Evolutionary conservation across 2,888 invertebrate species (phyloP), one percentile per base, ranked within the genome.

Genomic region (Malthinus seriepunctatus): DNA sequence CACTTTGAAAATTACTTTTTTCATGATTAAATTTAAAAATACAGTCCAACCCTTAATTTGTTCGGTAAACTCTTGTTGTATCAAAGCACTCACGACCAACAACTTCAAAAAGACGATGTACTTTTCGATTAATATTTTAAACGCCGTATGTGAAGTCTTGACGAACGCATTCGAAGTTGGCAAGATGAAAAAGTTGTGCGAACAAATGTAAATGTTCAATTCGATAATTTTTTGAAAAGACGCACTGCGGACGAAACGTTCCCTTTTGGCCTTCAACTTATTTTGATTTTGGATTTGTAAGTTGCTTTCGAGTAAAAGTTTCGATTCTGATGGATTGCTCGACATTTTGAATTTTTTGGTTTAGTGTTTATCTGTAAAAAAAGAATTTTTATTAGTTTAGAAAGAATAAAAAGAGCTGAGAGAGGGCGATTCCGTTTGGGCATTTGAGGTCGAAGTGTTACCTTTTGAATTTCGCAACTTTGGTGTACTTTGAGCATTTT

Each of bases 151-250:
- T 1, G 76, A 74, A 0, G 73, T 69, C 50, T 68, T 73, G 51
- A 77, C 51, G 73, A 74, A 76, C 51, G 69, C 63, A 23, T 76
- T 56, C 23, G 76, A 46, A 1, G 73, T 70, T 7, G 77, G 76
- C 1, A 77, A 63, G 14, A 76, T 64, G 67, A 67, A 73, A 63
- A 68, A 76, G 56, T 76, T 73, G 53, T 76, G 76, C 5, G 74
- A 71, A 60, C 76, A 77, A 10, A 77, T 73, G 67, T 70, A 75
- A n/a, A 65, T 68, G 69, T 77, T 76, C 68, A 76, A 73, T 39
- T 71, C 68, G 44, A 63, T 70, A 56, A 77, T 72, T 52, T 72
- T 74, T 15, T 76, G 75, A 32, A 77, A 67, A 5, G 76, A 76
- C 1, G 73, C 63, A 8, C 70, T 70, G 7, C 77, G 66, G 11